A percentile compares a stretch with the other conserved stretches of the same genome.
These are phyloP conservation scores for Clarias fuscus DNA, from an alignment of 2,797 vertebrate genomes.

Conservation along the genomic window DNA sequence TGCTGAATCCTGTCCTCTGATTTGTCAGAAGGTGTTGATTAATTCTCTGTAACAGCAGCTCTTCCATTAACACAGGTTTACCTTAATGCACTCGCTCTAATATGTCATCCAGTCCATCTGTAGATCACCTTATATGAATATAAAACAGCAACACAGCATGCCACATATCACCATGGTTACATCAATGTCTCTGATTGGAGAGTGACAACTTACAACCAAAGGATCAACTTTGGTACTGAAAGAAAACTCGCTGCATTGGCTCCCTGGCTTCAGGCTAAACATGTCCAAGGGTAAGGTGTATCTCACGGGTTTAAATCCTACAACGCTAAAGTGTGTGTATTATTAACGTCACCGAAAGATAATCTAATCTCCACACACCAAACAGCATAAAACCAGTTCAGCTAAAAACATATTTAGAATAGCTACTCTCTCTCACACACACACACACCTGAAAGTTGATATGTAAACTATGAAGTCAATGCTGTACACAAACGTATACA, in stretches of 20 bases:
- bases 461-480: neutral
- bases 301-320: neutral
- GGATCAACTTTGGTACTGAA: neutral
- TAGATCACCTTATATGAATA: too few species aligned
- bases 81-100: neutral
- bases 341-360: neutral
- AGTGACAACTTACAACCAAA: too few species aligned
- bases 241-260: neutral
- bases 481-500: neutral
- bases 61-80: neutral
- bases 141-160: neutral
- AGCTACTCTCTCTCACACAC: neutral
- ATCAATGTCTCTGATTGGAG: neutral
- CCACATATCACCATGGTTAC: neutral
- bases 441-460: neutral
- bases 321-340: neutral
- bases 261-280: neutral
- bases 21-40: neutral
- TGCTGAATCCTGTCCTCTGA: neutral
- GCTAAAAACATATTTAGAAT: neutral
- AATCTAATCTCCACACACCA: neutral
- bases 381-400: neutral
- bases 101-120: too few species aligned
- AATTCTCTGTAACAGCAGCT: neutral
- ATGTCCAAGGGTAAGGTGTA: neutral